Evolutionary conservation across 2,888 invertebrate species (phyloP), one percentile per base, ranked within the genome.

Genomic region (Xanthia icteritia): DNA sequence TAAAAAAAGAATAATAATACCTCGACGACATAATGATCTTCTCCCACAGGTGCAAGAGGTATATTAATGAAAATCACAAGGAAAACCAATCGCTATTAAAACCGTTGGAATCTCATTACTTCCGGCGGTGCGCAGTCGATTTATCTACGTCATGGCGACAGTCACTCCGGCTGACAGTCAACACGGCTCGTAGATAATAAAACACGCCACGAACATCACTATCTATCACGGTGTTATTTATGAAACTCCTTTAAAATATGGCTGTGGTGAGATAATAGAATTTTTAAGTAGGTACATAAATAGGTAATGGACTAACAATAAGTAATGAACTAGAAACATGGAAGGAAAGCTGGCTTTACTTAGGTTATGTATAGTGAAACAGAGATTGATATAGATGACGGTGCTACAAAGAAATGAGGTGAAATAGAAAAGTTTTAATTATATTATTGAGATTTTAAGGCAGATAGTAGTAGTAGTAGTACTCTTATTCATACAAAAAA

Each of bases 131-230:
- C 86, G 88, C 89, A 91, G 89, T 79, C 88, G 83, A 93, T 94
- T 93, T 92, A 92, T 93, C 93, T 91, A 88, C 89, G 91, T 92
- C 91, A 87, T 86, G 86, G 90, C 84, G 90, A 89, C 89, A 89
- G 89, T 87, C 90, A 88, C 89, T 88, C 85, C 85, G 58, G 81
- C 75, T 81, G 88, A 92, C 93, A 90, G 86, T 83, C 86, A 86
- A 89, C 90, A 90, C 81, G 82, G 89, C 84, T 81, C 80, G 85
- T 81, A 89, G 92, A 92, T 93, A 93, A 92, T 93, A 92, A 92
- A 92, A 91, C 92, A 91, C 90, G 91, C 91, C 87, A 88, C 82
- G 76, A 85, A 87, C 88, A 89, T 88, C 83, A 89, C 90, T 88
- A 89, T 90, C 89, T 88, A 89, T 87, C 89, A 88, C 85, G 76